A percentile compares a stretch with the other conserved stretches of the same genome.
Conservation (phyloP, 2,888 invertebrate genomes). For the Tetranychus truncatus region DNA sequence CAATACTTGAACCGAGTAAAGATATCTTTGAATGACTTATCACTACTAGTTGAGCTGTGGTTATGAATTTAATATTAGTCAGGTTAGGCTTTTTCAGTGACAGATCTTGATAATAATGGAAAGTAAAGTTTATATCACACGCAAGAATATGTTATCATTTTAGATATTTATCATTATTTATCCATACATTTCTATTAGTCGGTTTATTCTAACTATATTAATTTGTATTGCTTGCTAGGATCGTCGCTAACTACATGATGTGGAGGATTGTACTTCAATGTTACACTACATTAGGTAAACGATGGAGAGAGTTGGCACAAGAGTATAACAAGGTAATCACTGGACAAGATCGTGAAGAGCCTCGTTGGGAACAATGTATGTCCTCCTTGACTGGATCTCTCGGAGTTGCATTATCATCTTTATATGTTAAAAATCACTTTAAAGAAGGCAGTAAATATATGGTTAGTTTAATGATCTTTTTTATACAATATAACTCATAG, state of each 20-base stretch:
- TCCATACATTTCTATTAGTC: too few species aligned
- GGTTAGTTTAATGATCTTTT: constrained; percentile 22
- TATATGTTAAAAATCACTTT: constrained; percentile 72
- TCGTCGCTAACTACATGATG: constrained; percentile 70
- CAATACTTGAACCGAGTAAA: too few species aligned
- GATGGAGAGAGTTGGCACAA: constrained; percentile 49
- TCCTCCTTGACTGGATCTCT: constrained; percentile 35
- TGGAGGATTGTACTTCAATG: constrained; percentile 50
- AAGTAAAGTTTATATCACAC: too few species aligned
- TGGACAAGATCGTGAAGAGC: constrained; percentile 44
- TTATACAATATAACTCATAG: neutral
- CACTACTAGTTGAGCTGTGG: too few species aligned
- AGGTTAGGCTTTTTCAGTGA: too few species aligned
- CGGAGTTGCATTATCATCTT: constrained; percentile 36
- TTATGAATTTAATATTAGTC: too few species aligned
- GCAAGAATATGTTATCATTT: too few species aligned
- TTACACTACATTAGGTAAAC: constrained; percentile 25
- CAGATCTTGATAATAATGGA: too few species aligned
- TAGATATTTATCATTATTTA: too few species aligned
- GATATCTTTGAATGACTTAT: too few species aligned
- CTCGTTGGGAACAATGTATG: constrained; percentile 79
- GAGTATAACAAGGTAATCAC: constrained; percentile 60
- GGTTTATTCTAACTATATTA: neutral
- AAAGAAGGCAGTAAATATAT: constrained; percentile 61
- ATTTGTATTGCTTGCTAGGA: neutral